These are phyloP conservation scores for Rhinogobio ventralis DNA, from an alignment of 2,797 vertebrate genomes.

Conservation along the genomic window DNA sequence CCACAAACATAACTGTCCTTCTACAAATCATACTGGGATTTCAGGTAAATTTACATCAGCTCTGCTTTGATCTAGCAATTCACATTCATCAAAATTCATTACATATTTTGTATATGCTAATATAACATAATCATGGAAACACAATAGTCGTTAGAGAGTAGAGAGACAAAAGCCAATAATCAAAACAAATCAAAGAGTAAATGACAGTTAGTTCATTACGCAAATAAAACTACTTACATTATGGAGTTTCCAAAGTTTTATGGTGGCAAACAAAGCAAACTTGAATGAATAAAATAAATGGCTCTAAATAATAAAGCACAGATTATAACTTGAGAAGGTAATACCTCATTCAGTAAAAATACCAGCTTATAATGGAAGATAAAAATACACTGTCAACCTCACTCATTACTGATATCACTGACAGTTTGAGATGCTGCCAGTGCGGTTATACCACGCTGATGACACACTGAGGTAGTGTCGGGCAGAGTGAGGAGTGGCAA, in stretches of 20 bases:
- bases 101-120: background rate
- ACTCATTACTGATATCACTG: conserved; percentile 24
- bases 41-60: background rate
- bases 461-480: conserved; percentile 34
- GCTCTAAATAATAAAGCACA: background rate
- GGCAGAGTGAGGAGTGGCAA: conserved; percentile 25
- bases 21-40: background rate
- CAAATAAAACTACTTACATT: conserved; percentile 13
- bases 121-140: conserved; percentile 1
- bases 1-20: background rate
- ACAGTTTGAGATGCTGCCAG: conserved; percentile 24
- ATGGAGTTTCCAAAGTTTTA: conserved; percentile 14
- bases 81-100: background rate
- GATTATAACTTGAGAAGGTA: background rate
- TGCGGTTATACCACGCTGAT: conserved; percentile 10
- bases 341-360: conserved; percentile 20
- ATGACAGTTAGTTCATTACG: background rate
- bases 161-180: background rate
- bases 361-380: conserved; percentile 12
- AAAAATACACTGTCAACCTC: conserved; percentile 11
- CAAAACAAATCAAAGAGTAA: background rate
- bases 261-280: conserved; percentile 13
- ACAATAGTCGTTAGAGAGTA: background rate
- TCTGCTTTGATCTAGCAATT: background rate
- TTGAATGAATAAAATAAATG: background rate